Evolutionary conservation across 2,888 invertebrate species (phyloP).

Genomic region (Conistra vaccinii): DNA sequence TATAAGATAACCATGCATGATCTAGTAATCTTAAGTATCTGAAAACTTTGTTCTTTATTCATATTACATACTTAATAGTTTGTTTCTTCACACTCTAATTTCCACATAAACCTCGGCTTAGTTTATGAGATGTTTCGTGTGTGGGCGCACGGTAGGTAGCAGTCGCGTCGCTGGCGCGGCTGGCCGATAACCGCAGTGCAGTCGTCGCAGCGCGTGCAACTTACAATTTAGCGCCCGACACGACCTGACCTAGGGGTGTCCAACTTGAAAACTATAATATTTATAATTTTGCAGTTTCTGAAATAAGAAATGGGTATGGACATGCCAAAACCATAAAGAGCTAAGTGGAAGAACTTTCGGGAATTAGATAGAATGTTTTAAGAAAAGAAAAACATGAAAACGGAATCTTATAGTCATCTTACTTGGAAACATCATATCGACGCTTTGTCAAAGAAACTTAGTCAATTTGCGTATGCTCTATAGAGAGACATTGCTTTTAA

Average conservation of each 20-base stretch:
- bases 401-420: no score
- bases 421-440: no score
- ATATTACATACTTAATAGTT: no score
- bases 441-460: no score
- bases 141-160: conserved; percentile 59
- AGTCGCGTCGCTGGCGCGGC: conserved; percentile 44
- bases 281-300: conserved; percentile 11
- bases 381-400: background rate
- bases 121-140: conserved; percentile 23
- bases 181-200: conserved; percentile 71
- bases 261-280: conserved; percentile 9
- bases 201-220: conserved; percentile 75
- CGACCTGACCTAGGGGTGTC: conserved; percentile 73
- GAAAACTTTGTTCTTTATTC: background rate
- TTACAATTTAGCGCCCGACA: conserved; percentile 76
- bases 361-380: background rate
- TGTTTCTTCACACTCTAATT: conserved; percentile 11
- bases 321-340: background rate
- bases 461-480: no score
- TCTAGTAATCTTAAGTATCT: background rate
- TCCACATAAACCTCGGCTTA: conserved; percentile 5
- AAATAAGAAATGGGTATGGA: background rate
- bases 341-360: background rate
- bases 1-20: background rate
- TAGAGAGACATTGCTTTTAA: no score